Percentiles rank a stretch among this genome's conserved stretches.
These are phyloP conservation scores for Menidia menidia DNA, from an alignment of 2,797 vertebrate genomes.

Conservation along the genomic window DNA sequence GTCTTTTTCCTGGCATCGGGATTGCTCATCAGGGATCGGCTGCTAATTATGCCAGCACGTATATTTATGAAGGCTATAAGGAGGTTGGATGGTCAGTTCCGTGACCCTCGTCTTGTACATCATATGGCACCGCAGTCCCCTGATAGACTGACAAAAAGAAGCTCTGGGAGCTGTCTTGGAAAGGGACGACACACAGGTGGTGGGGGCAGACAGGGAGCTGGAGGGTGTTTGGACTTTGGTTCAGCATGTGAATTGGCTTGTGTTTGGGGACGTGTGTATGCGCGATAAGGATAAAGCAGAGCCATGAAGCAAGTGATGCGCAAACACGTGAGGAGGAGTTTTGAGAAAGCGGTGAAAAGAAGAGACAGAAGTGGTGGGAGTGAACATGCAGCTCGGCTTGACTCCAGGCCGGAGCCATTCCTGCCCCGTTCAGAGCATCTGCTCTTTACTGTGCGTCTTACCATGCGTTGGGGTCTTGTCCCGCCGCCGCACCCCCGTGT, in stretches of 20 bases:
- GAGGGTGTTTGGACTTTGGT: slow-evolving; percentile 44
- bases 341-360: slow-evolving; percentile 18
- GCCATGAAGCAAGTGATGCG: slow-evolving; percentile 57
- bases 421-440: slow-evolving; percentile 6
- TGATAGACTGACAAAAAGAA: slow-evolving; percentile 32
- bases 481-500: slow-evolving; percentile 87
- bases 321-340: slow-evolving; percentile 44
- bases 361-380: slow-evolving; percentile 23
- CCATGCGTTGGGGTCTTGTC: slow-evolving; percentile 92
- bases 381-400: slow-evolving; percentile 32
- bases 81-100: background rate
- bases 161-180: slow-evolving; percentile 31
- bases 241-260: slow-evolving; percentile 46
- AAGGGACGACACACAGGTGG: slow-evolving; percentile 46
- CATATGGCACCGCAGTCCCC: slow-evolving; percentile 12
- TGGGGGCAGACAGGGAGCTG: slow-evolving; percentile 56
- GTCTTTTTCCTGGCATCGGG: slow-evolving; percentile 4
- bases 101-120: slow-evolving; percentile 33
- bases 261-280: slow-evolving; percentile 34
- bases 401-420: background rate
- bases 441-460: slow-evolving; percentile 60
- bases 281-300: slow-evolving; percentile 50
- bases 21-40: background rate
- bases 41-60: background rate
- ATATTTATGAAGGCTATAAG: slow-evolving; percentile 1